phyloP scores from a whole-genome alignment of 1,140 invertebrate genomes.

The Vanessa atalanta region DNA sequence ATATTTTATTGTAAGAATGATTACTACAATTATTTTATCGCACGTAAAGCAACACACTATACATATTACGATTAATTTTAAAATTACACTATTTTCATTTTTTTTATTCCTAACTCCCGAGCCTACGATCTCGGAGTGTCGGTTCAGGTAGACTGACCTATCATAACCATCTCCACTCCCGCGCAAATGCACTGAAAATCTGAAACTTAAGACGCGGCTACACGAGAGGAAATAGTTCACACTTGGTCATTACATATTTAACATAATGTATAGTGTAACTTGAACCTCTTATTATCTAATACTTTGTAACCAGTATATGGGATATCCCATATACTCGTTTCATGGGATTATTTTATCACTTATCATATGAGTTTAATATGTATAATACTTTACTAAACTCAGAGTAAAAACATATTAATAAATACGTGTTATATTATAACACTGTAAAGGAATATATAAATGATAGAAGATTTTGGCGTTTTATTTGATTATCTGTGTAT shows the following conservation, averaged over 20 bases:
- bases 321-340: no score
- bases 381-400: no score
- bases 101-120: conserved; percentile 21
- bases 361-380: no score
- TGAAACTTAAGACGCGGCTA: conserved; percentile 60
- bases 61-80: not conserved
- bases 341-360: no score
- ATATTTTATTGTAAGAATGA: no score
- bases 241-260: not conserved
- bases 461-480: no score
- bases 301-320: not conserved
- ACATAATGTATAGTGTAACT: not conserved
- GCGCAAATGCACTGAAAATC: conserved; percentile 53
- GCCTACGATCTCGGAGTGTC: conserved; percentile 33
- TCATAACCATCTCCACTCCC: conserved; percentile 20
- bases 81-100: conserved; percentile 16
- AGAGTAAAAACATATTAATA: no score
- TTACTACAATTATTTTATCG: not conserved
- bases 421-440: no score
- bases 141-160: conserved; percentile 55
- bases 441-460: no score
- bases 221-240: conserved; percentile 28
- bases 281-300: not conserved
- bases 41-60: not conserved
- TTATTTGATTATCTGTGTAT: no score